Percentiles rank a stretch among this genome's conserved stretches.
These are phyloP conservation scores for Cephus nigrinus DNA, from an alignment of 2,888 invertebrate genomes.

Conservation along the genomic window DNA sequence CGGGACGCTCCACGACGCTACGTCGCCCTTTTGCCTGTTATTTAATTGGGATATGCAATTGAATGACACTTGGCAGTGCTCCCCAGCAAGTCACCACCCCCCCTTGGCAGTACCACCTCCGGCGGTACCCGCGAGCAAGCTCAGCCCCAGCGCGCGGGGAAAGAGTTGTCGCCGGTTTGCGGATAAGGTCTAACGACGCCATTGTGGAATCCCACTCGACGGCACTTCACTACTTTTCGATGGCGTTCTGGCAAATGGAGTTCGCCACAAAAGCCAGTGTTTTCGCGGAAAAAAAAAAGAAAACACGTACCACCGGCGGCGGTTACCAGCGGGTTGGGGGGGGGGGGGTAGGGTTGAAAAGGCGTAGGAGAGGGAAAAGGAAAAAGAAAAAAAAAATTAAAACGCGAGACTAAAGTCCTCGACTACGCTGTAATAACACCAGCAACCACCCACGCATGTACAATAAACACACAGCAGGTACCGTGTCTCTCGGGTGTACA, in stretches of 20 bases:
- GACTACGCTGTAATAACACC: not conserved
- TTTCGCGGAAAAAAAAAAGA: not conserved
- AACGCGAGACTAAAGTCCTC: not conserved
- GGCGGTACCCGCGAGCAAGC: constrained; percentile 3
- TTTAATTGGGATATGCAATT: constrained; percentile 66
- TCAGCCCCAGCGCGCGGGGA: constrained; percentile 25
- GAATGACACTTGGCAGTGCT: constrained; percentile 59
- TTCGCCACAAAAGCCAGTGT: constrained; percentile 1
- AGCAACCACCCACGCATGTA: not conserved
- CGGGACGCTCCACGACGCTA: constrained; percentile 61
- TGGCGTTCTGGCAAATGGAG: constrained; percentile 34
- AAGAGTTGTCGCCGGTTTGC: constrained; percentile 47
- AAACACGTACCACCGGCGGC: not conserved
- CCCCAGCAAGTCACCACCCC: constrained; percentile 22
- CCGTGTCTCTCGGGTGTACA: not conserved
- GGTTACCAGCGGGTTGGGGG: not conserved
- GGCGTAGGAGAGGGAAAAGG: no score
- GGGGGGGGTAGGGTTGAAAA: not conserved
- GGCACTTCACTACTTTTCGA: constrained; percentile 45
- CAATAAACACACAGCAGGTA: not conserved
- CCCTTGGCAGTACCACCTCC: constrained; percentile 3
- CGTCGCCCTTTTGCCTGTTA: constrained; percentile 66
- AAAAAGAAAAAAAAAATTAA: not conserved
- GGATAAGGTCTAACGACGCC: constrained; percentile 48
- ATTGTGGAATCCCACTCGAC: constrained; percentile 50